Evolutionary conservation across 64 coral and sea anemone species (phyloP), one percentile per base, ranked within the genome.

Genomic region (Anthopleura sola): DNA sequence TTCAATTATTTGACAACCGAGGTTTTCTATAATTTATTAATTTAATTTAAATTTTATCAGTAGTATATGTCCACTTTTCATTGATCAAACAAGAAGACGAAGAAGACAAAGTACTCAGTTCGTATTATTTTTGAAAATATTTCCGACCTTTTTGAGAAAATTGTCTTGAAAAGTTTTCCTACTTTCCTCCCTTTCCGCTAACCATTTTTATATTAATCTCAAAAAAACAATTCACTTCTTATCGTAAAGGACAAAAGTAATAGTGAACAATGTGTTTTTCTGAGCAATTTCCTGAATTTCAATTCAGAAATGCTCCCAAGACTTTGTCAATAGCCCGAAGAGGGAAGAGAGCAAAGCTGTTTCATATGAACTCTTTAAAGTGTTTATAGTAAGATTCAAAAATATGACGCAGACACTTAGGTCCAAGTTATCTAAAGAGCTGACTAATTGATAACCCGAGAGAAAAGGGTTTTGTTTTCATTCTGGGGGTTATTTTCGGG

Each of bases 361-460:
- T 48, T 48, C 46, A 48, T 15, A 53, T 53, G 13, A 34, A 71
- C 11, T 5, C 66, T 5, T 8, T 44, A 1, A 71, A 71, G 66
- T 71, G 66, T 71, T 36, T 71, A 71, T 71, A 71, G 2, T 14
- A 62, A 24, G 20, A 62, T 62, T 31, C 66, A 71, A 71, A 15
- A 32, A 1, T 15, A 71, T 71, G 66, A 71, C 66, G 66, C 29
- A 71, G 0, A 32, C 34, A 71, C 66, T 71, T 32, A 71, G 66
- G 2, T 17, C 28, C 29, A 32, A 32, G 66, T 15, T 71, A 33
- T 71, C 26, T 62, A 71, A 71, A 71, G 66, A 71, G 2, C 12
- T 71, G 66, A 71, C 66, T 71, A 71, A 71, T 71, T 71, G 66
- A 71, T 71, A 34, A 71, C 66, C 28, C 66, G 11, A 17, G 66